These are phyloP conservation scores for Poeciliopsis occidentalis DNA, from an alignment of 2,113 vertebrate genomes.

Conservation along the genomic window DNA sequence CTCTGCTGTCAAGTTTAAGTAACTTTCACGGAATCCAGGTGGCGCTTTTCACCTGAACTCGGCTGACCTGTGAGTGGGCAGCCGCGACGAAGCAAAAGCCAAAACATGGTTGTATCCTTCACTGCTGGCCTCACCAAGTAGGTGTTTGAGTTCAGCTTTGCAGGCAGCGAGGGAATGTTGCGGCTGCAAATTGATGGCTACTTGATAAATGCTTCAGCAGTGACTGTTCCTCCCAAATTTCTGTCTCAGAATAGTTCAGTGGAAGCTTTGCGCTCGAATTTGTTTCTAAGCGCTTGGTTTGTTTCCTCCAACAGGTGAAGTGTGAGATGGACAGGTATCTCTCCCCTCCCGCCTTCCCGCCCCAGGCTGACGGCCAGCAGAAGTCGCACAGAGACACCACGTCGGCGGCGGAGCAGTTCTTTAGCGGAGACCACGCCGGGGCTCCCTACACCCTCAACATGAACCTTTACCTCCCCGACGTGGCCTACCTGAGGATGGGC, in stretches of 20 bases:
- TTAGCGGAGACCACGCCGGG: constrained; percentile 84
- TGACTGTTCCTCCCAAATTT: constrained; percentile 80
- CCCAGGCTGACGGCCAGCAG: constrained; percentile 49
- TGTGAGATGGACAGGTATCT: constrained; percentile 98
- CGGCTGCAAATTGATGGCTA: constrained; percentile 85
- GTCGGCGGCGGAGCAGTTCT: constrained; percentile 91
- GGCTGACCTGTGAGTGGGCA: neutral
- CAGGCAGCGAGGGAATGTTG: constrained; percentile 88
- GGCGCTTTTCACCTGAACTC: neutral
- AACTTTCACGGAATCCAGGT: constrained; percentile 36
- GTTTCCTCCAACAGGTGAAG: constrained; percentile 81
- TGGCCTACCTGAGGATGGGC: constrained; percentile 92
- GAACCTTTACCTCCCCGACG: constrained; percentile 95
- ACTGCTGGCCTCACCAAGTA: constrained; percentile 23
- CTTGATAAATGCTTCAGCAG: constrained; percentile 89
- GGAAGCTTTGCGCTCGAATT: neutral
- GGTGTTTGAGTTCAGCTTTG: constrained; percentile 82
- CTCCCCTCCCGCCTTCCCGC: constrained; percentile 74
- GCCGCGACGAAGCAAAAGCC: constrained; percentile 8
- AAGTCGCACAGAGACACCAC: constrained; percentile 88
- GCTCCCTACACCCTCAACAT: constrained; percentile 98
- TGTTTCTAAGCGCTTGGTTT: constrained; percentile 6
- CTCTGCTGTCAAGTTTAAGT: constrained; percentile 54
- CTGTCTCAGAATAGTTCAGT: constrained; percentile 61
- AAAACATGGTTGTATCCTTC: constrained; percentile 44